A percentile compares a stretch with the other conserved stretches of the same genome.
Conservation (phyloP, 2,113 vertebrate species). For the Esox niger region DNA sequence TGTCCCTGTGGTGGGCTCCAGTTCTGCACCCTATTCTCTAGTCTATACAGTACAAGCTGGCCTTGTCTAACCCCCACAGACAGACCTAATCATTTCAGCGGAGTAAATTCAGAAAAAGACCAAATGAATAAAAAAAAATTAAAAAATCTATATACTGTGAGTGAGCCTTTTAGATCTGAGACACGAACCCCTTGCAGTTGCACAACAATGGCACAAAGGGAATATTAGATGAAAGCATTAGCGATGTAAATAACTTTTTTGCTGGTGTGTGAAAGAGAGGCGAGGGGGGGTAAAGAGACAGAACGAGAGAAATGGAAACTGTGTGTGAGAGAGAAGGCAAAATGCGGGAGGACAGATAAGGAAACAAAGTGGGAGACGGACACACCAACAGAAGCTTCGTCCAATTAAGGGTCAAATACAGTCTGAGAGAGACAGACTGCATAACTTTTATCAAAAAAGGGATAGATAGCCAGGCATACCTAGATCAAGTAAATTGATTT, state of each 20-base stretch:
- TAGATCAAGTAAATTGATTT: slow-evolving; percentile 4
- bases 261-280: slow-evolving; percentile 46
- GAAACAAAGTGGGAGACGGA: slow-evolving; percentile 15
- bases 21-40: slow-evolving; percentile 48
- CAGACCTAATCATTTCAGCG: slow-evolving; percentile 36
- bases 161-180: slow-evolving; percentile 54
- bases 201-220: slow-evolving; percentile 70
- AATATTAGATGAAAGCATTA: slow-evolving; percentile 75
- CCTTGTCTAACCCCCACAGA: slow-evolving; percentile 47
- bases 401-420: slow-evolving; percentile 63
- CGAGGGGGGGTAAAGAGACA: slow-evolving; percentile 36
- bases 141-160: slow-evolving; percentile 48
- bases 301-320: slow-evolving; percentile 39
- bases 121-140: slow-evolving; percentile 40
- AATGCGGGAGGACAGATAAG: slow-evolving; percentile 23
- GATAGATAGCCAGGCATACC: slow-evolving; percentile 17
- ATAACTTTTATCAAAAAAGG: slow-evolving; percentile 28
- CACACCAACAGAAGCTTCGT: slow-evolving; percentile 28
- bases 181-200: slow-evolving; percentile 52
- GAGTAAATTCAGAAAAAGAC: slow-evolving; percentile 46
- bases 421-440: slow-evolving; percentile 54
- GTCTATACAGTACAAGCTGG: slow-evolving; percentile 48
- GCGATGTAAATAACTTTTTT: slow-evolving; percentile 69
- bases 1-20: slow-evolving; percentile 59
- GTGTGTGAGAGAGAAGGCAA: slow-evolving; percentile 4